A percentile compares a stretch with the other conserved stretches of the same genome.
Evolutionary conservation across 2,888 invertebrate species (phyloP).

Genomic region (Chloromyia formosa): DNA sequence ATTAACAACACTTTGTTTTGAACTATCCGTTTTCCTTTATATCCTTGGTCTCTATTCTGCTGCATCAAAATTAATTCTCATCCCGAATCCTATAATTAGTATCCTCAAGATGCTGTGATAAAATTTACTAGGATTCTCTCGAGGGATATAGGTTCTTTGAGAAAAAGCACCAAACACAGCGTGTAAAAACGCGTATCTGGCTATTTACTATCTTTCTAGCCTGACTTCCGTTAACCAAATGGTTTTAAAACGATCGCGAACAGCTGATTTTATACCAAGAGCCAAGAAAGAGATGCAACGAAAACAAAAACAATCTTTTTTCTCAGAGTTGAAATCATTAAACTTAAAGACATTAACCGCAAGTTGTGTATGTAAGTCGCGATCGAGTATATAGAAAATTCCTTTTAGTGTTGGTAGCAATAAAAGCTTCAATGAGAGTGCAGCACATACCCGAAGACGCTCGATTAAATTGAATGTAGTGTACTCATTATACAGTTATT

Average conservation of each 20-base stretch:
- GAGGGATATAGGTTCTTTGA: constrained; percentile 7
- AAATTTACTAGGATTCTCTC: neutral
- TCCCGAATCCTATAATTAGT: neutral
- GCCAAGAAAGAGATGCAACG: constrained; percentile 54
- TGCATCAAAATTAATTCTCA: neutral
- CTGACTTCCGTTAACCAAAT: constrained; percentile 61
- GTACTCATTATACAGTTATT: constrained; percentile 24
- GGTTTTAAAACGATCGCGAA: constrained; percentile 59
- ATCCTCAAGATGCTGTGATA: neutral
- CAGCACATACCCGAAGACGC: too few relatives aligned
- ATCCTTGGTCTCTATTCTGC: neutral
- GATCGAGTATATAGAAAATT: neutral
- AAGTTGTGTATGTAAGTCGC: too few relatives aligned
- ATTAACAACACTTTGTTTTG: neutral
- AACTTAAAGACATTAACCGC: constrained; percentile 8
- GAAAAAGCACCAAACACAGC: constrained; percentile 18
- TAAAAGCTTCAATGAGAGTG: too few relatives aligned
- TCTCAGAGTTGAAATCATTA: constrained; percentile 1
- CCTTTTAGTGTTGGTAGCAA: neutral
- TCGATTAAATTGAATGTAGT: neutral
- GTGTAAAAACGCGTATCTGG: constrained; percentile 4
- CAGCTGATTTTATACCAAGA: constrained; percentile 64
- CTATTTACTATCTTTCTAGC: constrained; percentile 34
- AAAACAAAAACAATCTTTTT: constrained; percentile 51
- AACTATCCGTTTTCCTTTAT: neutral